These are phyloP conservation scores for Sphenopsis melanotis DNA, from an alignment of 2,797 vertebrate genomes.

Conservation along the genomic window DNA sequence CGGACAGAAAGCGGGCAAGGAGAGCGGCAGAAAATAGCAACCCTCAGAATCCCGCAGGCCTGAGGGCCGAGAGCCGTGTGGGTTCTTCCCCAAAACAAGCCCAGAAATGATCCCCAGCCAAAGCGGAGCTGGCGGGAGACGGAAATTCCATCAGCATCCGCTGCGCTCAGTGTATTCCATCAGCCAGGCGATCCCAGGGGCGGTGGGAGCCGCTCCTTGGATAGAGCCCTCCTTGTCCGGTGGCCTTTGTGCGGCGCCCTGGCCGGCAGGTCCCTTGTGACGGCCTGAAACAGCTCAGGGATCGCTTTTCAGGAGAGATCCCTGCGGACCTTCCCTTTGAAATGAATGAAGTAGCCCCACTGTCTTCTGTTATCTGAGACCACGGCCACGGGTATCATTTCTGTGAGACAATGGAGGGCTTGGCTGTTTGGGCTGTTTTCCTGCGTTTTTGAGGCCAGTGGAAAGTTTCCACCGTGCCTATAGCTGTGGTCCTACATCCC, in stretches of 20 bases:
- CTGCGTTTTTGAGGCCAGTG: neutral
- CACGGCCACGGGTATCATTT: rapidly evolving
- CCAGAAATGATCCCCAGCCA: neutral
- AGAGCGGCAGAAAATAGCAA: neutral
- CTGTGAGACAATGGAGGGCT: neutral
- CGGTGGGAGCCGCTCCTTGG: neutral
- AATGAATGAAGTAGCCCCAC: neutral
- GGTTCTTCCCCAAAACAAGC: neutral
- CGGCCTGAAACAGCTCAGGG: neutral
- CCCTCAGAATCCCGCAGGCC: neutral
- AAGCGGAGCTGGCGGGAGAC: neutral
- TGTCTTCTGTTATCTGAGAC: neutral
- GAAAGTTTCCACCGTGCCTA: neutral
- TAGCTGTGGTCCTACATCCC: rapidly evolving
- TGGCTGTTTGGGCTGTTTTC: neutral
- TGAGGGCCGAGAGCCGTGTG: neutral
- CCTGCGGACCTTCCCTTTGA: neutral
- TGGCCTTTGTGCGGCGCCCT: neutral
- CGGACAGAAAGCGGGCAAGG: neutral
- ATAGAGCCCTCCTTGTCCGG: neutral
- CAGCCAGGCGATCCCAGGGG: rapidly evolving
- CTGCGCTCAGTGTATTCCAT: neutral
- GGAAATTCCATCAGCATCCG: neutral
- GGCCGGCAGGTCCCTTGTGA: rapidly evolving
- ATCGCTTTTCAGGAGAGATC: neutral